These are phyloP conservation scores for Calameuta pallipes DNA, from an alignment of 2,888 invertebrate genomes.

Conservation along the genomic window DNA sequence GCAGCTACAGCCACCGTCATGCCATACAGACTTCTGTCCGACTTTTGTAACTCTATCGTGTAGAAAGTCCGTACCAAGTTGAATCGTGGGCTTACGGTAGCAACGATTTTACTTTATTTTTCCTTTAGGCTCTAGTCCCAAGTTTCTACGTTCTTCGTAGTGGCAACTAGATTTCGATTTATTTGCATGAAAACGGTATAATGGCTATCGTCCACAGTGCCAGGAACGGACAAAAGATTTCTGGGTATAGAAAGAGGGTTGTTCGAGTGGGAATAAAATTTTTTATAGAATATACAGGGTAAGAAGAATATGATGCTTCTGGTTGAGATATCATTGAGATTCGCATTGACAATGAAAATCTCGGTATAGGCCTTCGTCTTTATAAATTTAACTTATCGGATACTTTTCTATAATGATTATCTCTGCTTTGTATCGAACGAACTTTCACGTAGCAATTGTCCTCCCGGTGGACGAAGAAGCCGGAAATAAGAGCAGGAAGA, in stretches of 20 bases:
- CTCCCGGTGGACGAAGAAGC: slow-evolving; percentile 1
- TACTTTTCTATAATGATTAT: not conserved
- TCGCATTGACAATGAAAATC: not conserved
- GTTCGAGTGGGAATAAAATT: not conserved
- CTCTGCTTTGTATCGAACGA: slow-evolving; percentile 17
- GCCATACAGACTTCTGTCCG: not conserved
- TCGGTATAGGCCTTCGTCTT: not conserved
- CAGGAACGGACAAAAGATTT: not conserved
- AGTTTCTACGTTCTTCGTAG: not conserved
- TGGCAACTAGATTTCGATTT: not conserved
- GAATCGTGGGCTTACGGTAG: not conserved
- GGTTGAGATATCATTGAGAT: not conserved
- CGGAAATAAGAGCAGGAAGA: not conserved
- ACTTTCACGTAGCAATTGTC: slow-evolving; percentile 17
- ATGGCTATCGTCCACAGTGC: not conserved
- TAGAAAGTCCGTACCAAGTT: not conserved
- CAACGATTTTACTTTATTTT: not conserved
- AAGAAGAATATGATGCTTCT: not conserved
- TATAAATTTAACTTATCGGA: not conserved
- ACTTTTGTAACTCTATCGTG: not conserved
- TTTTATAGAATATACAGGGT: not conserved
- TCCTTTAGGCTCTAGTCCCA: not conserved
- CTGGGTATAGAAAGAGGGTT: not conserved
- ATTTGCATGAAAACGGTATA: not conserved
- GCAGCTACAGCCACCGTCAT: not conserved